These are phyloP conservation scores for Scolopax rusticola DNA, from an alignment of 2,797 vertebrate species.

Conservation along the genomic window DNA sequence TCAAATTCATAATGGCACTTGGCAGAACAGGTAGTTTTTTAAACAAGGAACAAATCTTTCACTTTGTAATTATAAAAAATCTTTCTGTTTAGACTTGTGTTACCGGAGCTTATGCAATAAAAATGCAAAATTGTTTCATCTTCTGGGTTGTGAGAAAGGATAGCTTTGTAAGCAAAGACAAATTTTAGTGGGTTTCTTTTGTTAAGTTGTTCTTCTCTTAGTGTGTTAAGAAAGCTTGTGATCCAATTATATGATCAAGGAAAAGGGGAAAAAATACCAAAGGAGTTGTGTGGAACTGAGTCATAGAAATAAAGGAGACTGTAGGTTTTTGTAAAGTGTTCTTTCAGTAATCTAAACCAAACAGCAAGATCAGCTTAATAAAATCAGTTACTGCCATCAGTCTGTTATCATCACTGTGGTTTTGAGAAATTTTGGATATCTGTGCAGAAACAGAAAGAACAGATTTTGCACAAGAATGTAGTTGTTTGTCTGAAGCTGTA, in stretches of 20 bases:
- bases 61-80: neutral
- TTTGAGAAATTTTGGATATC: neutral
- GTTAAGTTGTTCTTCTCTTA: neutral
- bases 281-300: neutral
- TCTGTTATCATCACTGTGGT: neutral
- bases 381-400: neutral
- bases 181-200: neutral
- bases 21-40: neutral
- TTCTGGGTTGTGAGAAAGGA: neutral
- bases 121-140: neutral
- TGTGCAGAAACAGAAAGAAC: neutral
- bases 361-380: neutral
- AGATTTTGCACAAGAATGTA: neutral
- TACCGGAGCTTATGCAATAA: neutral
- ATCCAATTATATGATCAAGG: neutral
- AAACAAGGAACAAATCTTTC: neutral
- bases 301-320: neutral
- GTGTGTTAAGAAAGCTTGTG: neutral
- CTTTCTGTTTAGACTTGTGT: neutral
- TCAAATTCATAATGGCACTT: neutral
- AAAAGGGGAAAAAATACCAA: neutral
- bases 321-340: neutral
- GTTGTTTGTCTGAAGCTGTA: neutral
- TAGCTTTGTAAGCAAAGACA: neutral
- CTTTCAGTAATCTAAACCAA: neutral